Base-by-base conservation (phyloP, 2,888 invertebrate species). In the Abrostola tripartita region DNA sequence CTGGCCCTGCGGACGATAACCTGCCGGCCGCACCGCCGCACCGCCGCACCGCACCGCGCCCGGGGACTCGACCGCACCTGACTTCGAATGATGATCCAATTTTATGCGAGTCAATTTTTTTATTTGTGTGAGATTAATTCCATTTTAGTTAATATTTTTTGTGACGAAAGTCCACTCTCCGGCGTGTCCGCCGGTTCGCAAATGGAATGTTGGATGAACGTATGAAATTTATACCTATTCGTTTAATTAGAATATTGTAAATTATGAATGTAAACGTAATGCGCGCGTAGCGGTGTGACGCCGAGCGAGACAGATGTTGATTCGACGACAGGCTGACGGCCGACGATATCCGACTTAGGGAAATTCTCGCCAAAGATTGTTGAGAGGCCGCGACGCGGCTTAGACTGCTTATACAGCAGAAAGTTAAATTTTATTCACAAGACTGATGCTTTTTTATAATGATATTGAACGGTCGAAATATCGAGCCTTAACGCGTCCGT, bases 371-470 rank as follows among this genome's bases (percentile, higher is more conserved):
- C 92, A 91, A 92, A 92, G 92, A 91, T 85, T 86, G 88, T 87
- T 79, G 85, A 83, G 83, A 78, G 74, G 74, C 77, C 83, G 85
- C 81, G 81, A 78, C 78, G 79, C 81, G 85, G 82, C 73, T 81
- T 81, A 82, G 81, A 78, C 87, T 83, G 86, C 84, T 83, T 81
- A 70, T 74, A 72, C 81, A 77, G 79, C 85, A 86, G 88, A 88
- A 79, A 87, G 83, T 83, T 86, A 82, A 85, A 87, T 88, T 88
- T 89, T 88, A 88, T 85, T 88, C 84, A 92, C 91, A 93, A 94
- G 94, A 94, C 94, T 94, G 94, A 94, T 92, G 88, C 88, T 88
- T 91, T 85, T 92, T 92, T 93, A 91, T 91, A 89, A 91, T 88
- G 90, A 90, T 90, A 88, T 88, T 88, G 83, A 76, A 76, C 80